phyloP scores from a whole-genome alignment of 2,113 vertebrate species.

The Petrocephalus microphthalmus region DNA sequence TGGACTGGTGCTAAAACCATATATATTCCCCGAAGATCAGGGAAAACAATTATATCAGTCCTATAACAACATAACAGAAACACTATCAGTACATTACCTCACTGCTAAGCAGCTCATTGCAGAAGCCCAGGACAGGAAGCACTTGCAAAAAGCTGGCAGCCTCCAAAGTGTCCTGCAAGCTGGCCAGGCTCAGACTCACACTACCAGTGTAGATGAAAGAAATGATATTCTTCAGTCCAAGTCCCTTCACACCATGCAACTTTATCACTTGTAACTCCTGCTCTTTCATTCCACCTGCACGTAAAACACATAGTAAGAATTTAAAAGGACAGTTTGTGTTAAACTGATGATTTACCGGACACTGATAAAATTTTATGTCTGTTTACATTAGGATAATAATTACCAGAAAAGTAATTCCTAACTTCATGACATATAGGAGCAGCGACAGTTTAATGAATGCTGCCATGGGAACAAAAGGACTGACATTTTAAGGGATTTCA shows the following conservation, averaged over 20 bases:
- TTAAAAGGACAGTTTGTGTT: not conserved
- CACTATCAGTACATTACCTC: slow-evolving; percentile 51
- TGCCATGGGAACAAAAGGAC: not conserved
- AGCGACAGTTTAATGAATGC: not conserved
- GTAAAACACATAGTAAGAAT: slow-evolving; percentile 17
- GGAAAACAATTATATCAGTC: not conserved
- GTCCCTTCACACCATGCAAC: slow-evolving; percentile 63
- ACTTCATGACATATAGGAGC: not conserved
- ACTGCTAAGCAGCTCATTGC: slow-evolving; percentile 67
- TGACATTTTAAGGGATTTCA: not conserved
- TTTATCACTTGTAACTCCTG: slow-evolving; percentile 68
- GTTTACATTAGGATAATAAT: not conserved
- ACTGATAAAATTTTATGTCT: not conserved
- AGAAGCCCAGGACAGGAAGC: slow-evolving; percentile 66
- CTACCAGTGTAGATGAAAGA: slow-evolving; percentile 71
- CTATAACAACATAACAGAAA: not conserved
- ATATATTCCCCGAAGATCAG: not conserved
- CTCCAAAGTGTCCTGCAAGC: slow-evolving; percentile 69
- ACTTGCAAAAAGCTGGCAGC: slow-evolving; percentile 73
- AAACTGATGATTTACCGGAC: not conserved
- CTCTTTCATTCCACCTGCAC: slow-evolving; percentile 69
- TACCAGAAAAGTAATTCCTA: not conserved
- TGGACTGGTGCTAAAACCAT: not conserved
- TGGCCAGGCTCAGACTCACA: slow-evolving; percentile 57
- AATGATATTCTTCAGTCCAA: slow-evolving; percentile 67